phyloP scores from a whole-genome alignment of 2,113 vertebrate genomes.

The Colistium nudipinnis region DNA sequence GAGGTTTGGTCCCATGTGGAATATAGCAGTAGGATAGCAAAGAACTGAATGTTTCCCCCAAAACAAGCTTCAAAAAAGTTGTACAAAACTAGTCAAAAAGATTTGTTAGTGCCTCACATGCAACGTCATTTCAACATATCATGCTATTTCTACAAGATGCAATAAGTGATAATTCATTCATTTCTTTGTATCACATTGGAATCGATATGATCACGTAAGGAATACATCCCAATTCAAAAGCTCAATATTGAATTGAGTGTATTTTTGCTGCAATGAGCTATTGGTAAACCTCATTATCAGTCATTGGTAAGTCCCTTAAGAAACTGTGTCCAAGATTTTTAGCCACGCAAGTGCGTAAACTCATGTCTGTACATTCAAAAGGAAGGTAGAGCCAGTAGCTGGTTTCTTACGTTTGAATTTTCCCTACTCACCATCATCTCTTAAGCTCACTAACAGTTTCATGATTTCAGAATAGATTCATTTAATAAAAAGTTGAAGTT shows the following conservation, averaged over 20 bases:
- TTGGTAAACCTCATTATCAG: slow-evolving; percentile 8
- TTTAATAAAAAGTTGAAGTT: not conserved
- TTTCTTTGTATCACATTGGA: slow-evolving; percentile 41
- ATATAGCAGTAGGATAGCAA: slow-evolving; percentile 54
- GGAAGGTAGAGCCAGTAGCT: not conserved
- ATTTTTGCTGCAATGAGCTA: slow-evolving; percentile 6
- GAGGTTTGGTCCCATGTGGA: slow-evolving; percentile 71
- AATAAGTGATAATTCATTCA: slow-evolving; percentile 43
- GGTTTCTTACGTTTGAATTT: not conserved
- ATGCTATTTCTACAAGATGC: slow-evolving; percentile 72
- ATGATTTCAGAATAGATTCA: not conserved
- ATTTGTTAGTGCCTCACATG: slow-evolving; percentile 71
- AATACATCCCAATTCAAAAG: slow-evolving; percentile 23
- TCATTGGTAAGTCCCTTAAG: not conserved
- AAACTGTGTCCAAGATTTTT: slow-evolving; percentile 29
- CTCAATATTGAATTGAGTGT: slow-evolving; percentile 19
- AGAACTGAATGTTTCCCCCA: slow-evolving; percentile 44
- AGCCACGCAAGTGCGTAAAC: slow-evolving; percentile 18
- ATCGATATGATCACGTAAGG: slow-evolving; percentile 19
- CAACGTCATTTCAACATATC: slow-evolving; percentile 62
- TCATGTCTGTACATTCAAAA: not conserved
- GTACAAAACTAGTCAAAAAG: slow-evolving; percentile 70
- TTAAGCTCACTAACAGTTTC: not conserved
- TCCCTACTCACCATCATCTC: not conserved
- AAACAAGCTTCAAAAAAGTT: slow-evolving; percentile 56